These are phyloP conservation scores for Aramus guarauna DNA, from an alignment of 2,113 vertebrate species.

Conservation along the genomic window DNA sequence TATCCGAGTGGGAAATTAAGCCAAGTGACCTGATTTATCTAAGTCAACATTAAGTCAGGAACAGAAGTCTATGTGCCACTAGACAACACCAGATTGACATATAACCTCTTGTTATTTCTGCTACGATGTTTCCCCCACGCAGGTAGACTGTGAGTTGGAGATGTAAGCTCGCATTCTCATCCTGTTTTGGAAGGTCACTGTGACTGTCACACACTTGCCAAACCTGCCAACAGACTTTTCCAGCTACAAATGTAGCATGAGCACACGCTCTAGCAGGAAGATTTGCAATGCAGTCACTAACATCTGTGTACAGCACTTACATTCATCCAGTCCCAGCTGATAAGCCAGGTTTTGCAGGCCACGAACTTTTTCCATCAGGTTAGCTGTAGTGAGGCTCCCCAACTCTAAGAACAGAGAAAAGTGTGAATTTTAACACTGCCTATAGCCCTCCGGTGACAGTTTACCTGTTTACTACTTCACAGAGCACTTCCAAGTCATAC, in stretches of 20 bases:
- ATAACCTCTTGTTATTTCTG: neutral
- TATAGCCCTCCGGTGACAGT: neutral
- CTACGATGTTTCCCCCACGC: neutral
- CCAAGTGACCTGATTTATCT: neutral
- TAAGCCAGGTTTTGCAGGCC: constrained; percentile 97
- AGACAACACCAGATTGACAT: neutral
- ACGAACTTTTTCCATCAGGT: constrained; percentile 98
- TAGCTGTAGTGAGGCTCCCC: constrained; percentile 95
- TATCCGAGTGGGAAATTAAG: neutral
- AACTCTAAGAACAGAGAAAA: constrained; percentile 77
- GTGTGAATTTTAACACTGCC: neutral
- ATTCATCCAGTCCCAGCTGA: constrained; percentile 96
- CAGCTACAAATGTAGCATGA: neutral
- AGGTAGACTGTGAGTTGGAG: neutral
- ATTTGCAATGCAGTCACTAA: neutral
- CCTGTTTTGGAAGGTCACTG: neutral
- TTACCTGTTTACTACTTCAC: neutral
- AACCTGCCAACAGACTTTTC: neutral
- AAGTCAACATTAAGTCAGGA: neutral
- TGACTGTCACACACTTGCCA: neutral
- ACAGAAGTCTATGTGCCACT: neutral
- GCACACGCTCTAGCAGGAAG: fast-evolving
- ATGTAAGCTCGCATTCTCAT: neutral
- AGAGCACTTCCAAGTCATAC: neutral
- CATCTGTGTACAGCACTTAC: constrained; percentile 77